phyloP scores from a whole-genome alignment of 2,113 vertebrate species.

The Edolisoma coerulescens region DNA sequence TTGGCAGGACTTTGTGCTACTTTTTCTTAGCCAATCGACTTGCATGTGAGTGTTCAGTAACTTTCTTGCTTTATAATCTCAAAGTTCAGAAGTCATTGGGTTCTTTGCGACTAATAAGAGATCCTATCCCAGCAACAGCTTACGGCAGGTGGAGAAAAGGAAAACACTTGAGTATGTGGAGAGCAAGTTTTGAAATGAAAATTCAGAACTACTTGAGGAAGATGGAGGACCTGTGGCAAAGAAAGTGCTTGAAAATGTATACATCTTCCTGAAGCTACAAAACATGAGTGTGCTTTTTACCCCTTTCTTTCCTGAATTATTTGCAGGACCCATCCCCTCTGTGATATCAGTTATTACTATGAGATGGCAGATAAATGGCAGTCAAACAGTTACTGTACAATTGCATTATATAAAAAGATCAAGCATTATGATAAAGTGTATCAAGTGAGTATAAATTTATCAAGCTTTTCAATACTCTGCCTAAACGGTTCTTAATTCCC shows the following conservation, averaged over 20 bases:
- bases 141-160: accelerated
- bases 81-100: conserved; percentile 9
- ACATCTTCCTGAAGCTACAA: not conserved
- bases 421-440: not conserved
- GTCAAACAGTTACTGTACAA: not conserved
- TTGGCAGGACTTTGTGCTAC: conserved; percentile 67
- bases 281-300: not conserved
- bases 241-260: not conserved
- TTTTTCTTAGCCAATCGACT: conserved; percentile 54
- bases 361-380: not conserved
- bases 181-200: not conserved
- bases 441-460: not conserved
- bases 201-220: not conserved
- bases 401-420: not conserved
- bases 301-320: not conserved
- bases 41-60: conserved; percentile 26
- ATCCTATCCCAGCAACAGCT: not conserved
- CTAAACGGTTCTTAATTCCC: not conserved
- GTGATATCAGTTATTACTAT: not conserved
- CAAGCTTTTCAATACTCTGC: not conserved
- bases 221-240: not conserved
- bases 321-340: not conserved
- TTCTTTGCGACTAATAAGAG: not conserved
- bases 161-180: not conserved
- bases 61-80: conserved; percentile 53